Percentiles rank a stretch among this genome's conserved stretches.
Evolutionary conservation across 2,888 invertebrate species (phyloP).

Genomic region (Timandra comae): DNA sequence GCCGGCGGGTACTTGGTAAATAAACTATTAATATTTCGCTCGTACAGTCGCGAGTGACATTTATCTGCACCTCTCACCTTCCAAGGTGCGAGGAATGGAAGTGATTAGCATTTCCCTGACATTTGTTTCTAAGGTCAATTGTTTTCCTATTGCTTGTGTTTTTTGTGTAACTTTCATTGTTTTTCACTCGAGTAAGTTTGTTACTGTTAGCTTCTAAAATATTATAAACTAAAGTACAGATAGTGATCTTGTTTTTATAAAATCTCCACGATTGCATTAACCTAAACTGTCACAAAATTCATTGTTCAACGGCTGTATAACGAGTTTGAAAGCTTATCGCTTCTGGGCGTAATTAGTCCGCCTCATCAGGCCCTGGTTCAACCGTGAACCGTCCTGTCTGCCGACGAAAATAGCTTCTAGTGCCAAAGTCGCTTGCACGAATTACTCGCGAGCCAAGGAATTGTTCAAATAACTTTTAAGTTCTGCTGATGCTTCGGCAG

Average conservation of each 20-base stretch:
- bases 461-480: background rate
- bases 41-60: constrained; percentile 22
- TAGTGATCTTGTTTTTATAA: background rate
- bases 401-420: constrained; percentile 4
- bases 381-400: constrained; percentile 11
- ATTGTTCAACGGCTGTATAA: constrained; percentile 6
- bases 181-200: no score
- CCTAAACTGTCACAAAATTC: constrained; percentile 1
- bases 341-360: constrained; percentile 21
- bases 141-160: constrained; percentile 9
- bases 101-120: constrained; percentile 69
- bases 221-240: no score
- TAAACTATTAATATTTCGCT: no score
- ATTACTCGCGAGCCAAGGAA: constrained; percentile 1
- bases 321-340: constrained; percentile 15
- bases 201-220: no score
- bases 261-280: background rate
- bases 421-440: constrained; percentile 4
- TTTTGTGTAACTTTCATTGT: no score
- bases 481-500: background rate
- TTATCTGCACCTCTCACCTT: constrained; percentile 47
- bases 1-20: no score
- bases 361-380: constrained; percentile 21
- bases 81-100: constrained; percentile 47
- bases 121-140: constrained; percentile 51